Evolutionary conservation across 1,140 invertebrate genomes (phyloP), one percentile per base, ranked within the genome.

Genomic region (Magallana ariakensis): DNA sequence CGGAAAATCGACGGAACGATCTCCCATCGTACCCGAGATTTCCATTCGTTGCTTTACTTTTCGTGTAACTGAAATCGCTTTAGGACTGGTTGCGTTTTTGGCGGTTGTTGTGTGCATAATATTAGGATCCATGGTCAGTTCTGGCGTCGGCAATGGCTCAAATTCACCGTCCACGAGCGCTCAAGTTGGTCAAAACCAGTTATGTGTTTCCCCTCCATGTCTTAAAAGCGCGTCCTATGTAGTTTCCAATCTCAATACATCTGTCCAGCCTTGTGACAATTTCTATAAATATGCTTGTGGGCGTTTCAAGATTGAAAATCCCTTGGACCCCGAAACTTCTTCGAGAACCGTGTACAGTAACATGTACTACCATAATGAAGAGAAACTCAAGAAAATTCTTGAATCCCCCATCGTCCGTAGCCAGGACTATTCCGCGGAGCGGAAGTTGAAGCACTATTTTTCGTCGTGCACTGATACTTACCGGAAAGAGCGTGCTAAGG

Each of bases 211-310:
- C 16, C 85, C 89, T 11, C 22, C 87, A 3, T 94, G 93, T 82
- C 87, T 93, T 22, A 91, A 92, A 84, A 90, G 90, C 11, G 90
- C 91, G 0, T 84, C 91, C 0, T 91, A 91, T 53, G 88, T 88
- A 4, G 86, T 92, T 54, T 84, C 86, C 16, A 90, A 91, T 58
- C 95, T 95, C 94, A 95, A 95, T 89, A 89, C 89, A 15, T 92
- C 92, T 13, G 93, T 95, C 0, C 93, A 96, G 84, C 96, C 96
- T 0, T 96, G 96, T 92, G 93, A 94, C 6, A 94, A 96, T 92
- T 96, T 96, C 91, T 96, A 95, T 90, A 90, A 95, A 70, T 96
- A 95, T 87, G 95, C 96, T 2, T 96, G 96, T 90, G 96, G 96
- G 5, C 87, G 89, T 22, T 94, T 92, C 85, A 75, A 75, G 3